phyloP scores from a whole-genome alignment of 23 tunicate species.

The Phallusia fumigata region DNA sequence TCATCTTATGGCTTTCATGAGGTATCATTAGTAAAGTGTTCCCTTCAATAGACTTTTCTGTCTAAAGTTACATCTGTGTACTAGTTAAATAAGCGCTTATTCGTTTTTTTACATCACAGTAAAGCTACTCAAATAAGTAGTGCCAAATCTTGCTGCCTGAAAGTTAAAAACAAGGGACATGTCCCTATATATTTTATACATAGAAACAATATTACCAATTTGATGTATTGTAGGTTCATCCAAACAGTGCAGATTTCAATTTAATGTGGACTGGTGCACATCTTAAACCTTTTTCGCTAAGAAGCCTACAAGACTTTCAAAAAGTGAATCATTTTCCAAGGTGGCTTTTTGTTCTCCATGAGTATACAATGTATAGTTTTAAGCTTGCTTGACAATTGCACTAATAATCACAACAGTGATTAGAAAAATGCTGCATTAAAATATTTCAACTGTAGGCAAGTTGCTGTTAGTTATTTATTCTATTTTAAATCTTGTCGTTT shows the following conservation, averaged over 20 bases:
- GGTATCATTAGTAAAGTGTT: slow-evolving; percentile 32
- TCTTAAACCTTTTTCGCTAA: slow-evolving; percentile 87
- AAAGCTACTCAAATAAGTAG: no score
- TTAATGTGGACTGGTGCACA: slow-evolving; percentile 99
- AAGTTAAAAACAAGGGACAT: no score
- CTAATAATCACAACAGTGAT: no score
- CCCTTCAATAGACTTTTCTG: not conserved
- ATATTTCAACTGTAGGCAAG: no score
- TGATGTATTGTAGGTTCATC: slow-evolving; percentile 68
- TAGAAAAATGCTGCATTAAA: no score
- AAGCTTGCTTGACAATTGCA: no score
- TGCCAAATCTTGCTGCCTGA: no score
- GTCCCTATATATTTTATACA: not conserved
- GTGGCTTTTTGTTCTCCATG: no score
- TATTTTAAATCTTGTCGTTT: not conserved
- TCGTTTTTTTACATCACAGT: no score
- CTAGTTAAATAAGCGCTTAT: no score
- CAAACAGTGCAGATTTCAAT: slow-evolving; percentile 94
- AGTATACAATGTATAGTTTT: no score
- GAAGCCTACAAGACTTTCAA: slow-evolving; percentile 92
- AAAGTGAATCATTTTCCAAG: slow-evolving; percentile 98
- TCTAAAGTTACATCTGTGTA: no score
- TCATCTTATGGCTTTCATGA: slow-evolving; percentile 95
- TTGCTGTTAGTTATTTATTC: not conserved
- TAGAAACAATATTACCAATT: not conserved